These are phyloP conservation scores for Scolopax rusticola DNA, from an alignment of 2,797 vertebrate species.

Conservation along the genomic window DNA sequence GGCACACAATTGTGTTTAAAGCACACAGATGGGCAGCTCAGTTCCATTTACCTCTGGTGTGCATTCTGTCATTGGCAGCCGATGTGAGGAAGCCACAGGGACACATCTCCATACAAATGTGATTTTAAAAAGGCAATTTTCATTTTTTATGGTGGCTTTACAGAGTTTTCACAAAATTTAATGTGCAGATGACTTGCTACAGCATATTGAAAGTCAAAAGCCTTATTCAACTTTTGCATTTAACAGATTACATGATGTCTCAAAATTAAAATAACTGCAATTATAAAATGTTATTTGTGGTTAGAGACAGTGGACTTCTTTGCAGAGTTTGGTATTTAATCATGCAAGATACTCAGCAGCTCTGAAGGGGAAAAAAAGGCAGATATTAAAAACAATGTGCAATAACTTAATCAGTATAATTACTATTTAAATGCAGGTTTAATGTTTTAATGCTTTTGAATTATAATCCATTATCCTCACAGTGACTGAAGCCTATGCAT, in stretches of 20 bases:
- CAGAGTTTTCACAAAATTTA: conserved; percentile 58
- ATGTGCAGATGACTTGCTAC: conserved; percentile 55
- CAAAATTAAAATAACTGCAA: conserved; percentile 60
- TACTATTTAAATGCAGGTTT: conserved; percentile 40
- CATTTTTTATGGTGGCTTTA: conserved; percentile 52
- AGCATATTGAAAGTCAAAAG: conserved; percentile 65
- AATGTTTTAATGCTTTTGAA: conserved; percentile 32
- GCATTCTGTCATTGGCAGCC: conserved; percentile 67
- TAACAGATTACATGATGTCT: conserved; percentile 42
- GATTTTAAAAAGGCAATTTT: conserved; percentile 76
- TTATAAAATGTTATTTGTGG: conserved; percentile 43
- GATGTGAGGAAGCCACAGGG: conserved; percentile 54
- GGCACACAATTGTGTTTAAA: conserved; percentile 80
- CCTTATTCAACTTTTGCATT: conserved; percentile 43
- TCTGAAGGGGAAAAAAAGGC: not conserved
- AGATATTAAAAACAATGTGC: conserved; percentile 29
- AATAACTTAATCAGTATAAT: conserved; percentile 39
- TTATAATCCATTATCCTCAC: conserved; percentile 28
- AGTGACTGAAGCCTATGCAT: not conserved
- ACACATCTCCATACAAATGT: conserved; percentile 79
- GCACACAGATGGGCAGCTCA: conserved; percentile 84
- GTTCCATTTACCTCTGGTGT: conserved; percentile 72
- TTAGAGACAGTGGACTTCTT: conserved; percentile 23
- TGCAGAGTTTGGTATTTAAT: conserved; percentile 15
- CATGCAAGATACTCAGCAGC: conserved; percentile 22